Conservation (phyloP, 2,797 vertebrate genomes). For the Myotis planiceps region DNA sequence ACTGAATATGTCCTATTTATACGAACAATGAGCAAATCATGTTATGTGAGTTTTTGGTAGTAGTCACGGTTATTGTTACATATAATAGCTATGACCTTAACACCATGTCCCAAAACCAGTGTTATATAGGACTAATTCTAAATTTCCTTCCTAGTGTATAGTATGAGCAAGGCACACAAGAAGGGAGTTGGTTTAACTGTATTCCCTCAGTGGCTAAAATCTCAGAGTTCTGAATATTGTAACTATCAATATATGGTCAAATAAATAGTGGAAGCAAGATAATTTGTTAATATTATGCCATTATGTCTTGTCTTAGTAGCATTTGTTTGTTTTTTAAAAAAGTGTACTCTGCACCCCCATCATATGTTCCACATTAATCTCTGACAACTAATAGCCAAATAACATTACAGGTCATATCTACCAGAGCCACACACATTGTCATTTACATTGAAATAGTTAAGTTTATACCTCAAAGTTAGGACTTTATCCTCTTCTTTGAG, state of each 20-base stretch:
- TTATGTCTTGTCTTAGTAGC: not conserved
- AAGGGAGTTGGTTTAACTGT: not conserved
- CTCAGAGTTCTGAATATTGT: not conserved
- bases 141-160: not conserved
- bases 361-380: not conserved
- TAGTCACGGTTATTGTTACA: not conserved
- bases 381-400: not conserved
- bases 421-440: not conserved
- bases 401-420: not conserved
- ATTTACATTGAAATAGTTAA: not conserved
- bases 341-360: not conserved
- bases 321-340: not conserved
- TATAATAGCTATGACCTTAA: not conserved
- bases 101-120: not conserved
- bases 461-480: not conserved
- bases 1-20: not conserved
- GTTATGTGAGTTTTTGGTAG: not conserved
- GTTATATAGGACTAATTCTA: not conserved
- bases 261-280: not conserved
- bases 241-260: not conserved
- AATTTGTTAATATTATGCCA: not conserved
- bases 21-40: not conserved
- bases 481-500: not conserved
- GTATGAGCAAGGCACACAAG: not conserved
- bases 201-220: not conserved